A percentile compares a stretch with the other conserved stretches of the same genome.
Evolutionary conservation across 2,888 invertebrate species (phyloP).

Genomic region (Yponomeuta evonymella): DNA sequence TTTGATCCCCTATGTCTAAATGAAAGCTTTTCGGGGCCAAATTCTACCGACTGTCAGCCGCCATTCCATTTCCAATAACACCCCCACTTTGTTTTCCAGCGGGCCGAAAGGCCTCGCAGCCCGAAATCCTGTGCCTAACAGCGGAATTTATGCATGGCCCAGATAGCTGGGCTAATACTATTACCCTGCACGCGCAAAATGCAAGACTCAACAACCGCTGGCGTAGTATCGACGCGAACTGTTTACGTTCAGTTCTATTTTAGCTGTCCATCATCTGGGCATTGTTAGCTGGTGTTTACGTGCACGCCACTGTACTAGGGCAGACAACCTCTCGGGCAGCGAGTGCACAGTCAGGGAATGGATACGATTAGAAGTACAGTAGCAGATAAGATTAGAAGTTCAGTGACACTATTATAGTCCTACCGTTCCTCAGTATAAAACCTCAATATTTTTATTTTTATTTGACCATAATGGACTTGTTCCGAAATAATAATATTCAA

Average conservation of each 20-base stretch:
- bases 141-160: background rate
- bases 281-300: conserved; percentile 53
- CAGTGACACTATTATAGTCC: no score
- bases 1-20: no score
- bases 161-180: background rate
- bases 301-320: conserved; percentile 8
- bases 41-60: background rate
- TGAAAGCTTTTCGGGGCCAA: no score
- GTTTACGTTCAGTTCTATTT: conserved; percentile 73
- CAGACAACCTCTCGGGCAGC: conserved; percentile 1
- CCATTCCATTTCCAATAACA: background rate
- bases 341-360: background rate
- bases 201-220: background rate
- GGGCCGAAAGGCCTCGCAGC: background rate
- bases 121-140: background rate
- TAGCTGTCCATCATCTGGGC: conserved; percentile 72
- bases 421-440: no score
- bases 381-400: background rate
- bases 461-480: no score
- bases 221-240: conserved; percentile 7
- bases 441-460: no score
- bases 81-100: background rate
- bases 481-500: no score
- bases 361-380: background rate
- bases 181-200: background rate